Evolutionary conservation across 2,113 vertebrate species (phyloP), one percentile per base, ranked within the genome.

Genomic region (Rhinopomastus cyanomelas): DNA sequence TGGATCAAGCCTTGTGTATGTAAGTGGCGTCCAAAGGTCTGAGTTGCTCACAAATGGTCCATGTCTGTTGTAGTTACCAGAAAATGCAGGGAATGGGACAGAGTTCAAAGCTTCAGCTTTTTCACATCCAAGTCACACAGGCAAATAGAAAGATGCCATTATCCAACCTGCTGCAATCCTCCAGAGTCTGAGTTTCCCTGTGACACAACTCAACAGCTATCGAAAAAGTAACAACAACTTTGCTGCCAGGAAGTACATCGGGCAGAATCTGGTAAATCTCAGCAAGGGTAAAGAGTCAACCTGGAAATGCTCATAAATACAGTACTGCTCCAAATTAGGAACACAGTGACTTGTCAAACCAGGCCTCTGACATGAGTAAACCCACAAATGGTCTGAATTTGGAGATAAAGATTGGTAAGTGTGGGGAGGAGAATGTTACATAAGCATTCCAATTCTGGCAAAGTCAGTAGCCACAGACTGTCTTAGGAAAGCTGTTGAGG

Each of bases 41-140:
- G 83, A 95, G 77, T 57, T 94, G 83, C 91, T 93, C 90, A 88
- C 52, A 94, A 95, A 94, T 90, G 61, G 66, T 64, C 86, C 69
- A 55, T 84, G 90, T 88, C 94, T 91, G 80, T 62, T 94, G 56
- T 72, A 83, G 51, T 88, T 94, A 90, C 85, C 81, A 90, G 85
- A 61, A 93, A 94, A 95, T 84, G 81, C 62, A 86, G 42, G 44
- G 42, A 81, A 26, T 27, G 26, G 80, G 77, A 44, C 62, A 68
- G 80, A 80, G 93, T 87, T 94, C 52, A 91, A 89, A 92, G 88
- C 75, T 72, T 84, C 61, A 84, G 37, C 37, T 84, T 91, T 91
- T 91, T 81, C 49, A 73, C 76, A 61, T 93, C 88, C 83, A 90
- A 88, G 59, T 91, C 81, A 81, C 46, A 88, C 66, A 59, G 57